Percentiles rank a stretch among this genome's conserved stretches.
Conservation (phyloP, 2,797 vertebrate genomes). For the Notolabrus celidotus region DNA sequence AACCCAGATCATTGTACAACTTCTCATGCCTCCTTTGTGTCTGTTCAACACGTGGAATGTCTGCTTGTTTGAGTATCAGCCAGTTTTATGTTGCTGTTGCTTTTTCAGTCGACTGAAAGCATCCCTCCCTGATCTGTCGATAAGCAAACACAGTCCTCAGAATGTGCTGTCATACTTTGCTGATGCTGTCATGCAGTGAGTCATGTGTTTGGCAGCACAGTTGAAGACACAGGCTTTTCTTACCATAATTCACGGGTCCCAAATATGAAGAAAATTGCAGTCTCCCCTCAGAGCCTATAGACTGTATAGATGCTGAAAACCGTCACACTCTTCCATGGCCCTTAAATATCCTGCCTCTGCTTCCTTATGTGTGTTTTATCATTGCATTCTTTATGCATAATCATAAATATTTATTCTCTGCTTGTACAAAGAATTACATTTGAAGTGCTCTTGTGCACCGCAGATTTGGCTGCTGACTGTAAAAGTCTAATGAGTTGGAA, state of each 20-base stretch:
- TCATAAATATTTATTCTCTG: conserved; percentile 17
- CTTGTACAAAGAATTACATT: conserved; percentile 20
- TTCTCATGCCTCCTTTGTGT: neutral
- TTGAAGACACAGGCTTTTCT: conserved; percentile 22
- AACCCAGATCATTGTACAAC: conserved; percentile 8
- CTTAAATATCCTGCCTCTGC: too few species aligned
- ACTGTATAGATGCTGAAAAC: too few species aligned
- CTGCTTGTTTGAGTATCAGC: neutral
- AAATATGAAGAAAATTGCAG: conserved; percentile 30
- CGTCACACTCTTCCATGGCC: too few species aligned
- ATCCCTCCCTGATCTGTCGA: conserved; percentile 32
- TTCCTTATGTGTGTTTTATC: neutral
- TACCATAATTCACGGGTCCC: conserved; percentile 9
- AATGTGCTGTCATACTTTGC: conserved; percentile 57
- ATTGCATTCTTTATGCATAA: neutral
- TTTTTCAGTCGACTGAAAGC: conserved; percentile 21
- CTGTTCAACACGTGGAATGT: neutral
- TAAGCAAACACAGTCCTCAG: conserved; percentile 41
- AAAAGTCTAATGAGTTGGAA: conserved; percentile 8
- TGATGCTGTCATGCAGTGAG: conserved; percentile 52
- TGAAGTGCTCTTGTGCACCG: conserved; percentile 6
- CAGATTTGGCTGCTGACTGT: conserved; percentile 24
- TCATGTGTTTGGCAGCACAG: conserved; percentile 58
- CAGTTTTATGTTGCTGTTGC: conserved; percentile 13
- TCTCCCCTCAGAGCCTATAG: neutral